These are phyloP conservation scores for Dasypogon diadema DNA, from an alignment of 2,888 invertebrate genomes.

Conservation along the genomic window DNA sequence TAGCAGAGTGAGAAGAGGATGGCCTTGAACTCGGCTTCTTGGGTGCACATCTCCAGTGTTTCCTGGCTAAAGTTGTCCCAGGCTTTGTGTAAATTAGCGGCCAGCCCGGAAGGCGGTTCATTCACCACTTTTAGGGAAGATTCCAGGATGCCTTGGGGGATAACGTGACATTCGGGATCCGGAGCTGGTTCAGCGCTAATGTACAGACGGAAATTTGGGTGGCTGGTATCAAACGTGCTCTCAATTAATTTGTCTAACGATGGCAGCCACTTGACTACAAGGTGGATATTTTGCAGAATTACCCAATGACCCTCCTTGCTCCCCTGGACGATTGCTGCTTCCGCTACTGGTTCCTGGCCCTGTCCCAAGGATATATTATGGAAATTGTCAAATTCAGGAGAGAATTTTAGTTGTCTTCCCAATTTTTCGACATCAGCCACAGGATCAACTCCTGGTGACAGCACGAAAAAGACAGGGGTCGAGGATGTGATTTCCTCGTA, in stretches of 20 bases:
- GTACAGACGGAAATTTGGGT: conserved; percentile 77
- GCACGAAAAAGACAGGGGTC: conserved; percentile 93
- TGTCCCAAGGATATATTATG: conserved; percentile 95
- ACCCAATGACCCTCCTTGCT: conserved; percentile 89
- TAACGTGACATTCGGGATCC: conserved; percentile 75
- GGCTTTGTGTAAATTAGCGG: conserved; percentile 93
- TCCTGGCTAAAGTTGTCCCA: conserved; percentile 94
- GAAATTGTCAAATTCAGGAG: conserved; percentile 82
- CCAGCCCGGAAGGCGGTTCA: conserved; percentile 96
- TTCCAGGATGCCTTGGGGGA: conserved; percentile 90
- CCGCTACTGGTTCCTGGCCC: conserved; percentile 93
- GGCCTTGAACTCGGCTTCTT: conserved; percentile 93
- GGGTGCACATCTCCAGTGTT: conserved; percentile 90
- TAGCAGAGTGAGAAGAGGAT: conserved; percentile 92
- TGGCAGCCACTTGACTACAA: conserved; percentile 90
- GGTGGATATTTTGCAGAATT: conserved; percentile 91
- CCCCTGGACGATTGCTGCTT: conserved; percentile 83
- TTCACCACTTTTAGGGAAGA: conserved; percentile 96
- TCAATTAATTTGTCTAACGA: conserved; percentile 93
- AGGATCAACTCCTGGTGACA: conserved; percentile 96
- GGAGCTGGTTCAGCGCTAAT: conserved; percentile 91
- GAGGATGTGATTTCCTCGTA: conserved; percentile 86
- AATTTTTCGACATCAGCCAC: conserved; percentile 81
- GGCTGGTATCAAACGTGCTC: conserved; percentile 78
- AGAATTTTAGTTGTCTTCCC: conserved; percentile 84